Conservation (phyloP, 2,888 invertebrate species). For the Ashinkailepas kermadecensis region DNA sequence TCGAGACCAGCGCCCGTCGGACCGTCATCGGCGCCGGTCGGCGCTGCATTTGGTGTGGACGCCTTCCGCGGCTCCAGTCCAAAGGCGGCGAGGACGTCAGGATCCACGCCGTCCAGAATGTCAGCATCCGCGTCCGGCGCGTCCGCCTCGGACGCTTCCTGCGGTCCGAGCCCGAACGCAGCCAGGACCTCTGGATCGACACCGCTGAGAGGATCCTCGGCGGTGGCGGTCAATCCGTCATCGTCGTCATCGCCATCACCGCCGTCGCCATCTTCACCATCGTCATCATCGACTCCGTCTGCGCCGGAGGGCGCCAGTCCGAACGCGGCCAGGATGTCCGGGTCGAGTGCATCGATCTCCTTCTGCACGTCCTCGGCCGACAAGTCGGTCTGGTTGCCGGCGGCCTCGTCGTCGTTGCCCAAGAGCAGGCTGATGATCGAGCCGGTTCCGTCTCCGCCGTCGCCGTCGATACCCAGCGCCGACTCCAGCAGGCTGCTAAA, state of each 20-base stretch:
- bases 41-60: too few species aligned
- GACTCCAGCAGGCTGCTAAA: slow-evolving; percentile 14
- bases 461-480: background rate
- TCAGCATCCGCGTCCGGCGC: background rate
- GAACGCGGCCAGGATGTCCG: slow-evolving; percentile 6
- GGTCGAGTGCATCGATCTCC: background rate
- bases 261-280: too few species aligned
- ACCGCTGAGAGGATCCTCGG: too few species aligned
- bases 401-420: background rate
- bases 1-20: background rate
- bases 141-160: too few species aligned
- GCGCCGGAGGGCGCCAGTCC: background rate
- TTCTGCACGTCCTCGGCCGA: too few species aligned
- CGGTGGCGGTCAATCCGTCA: too few species aligned
- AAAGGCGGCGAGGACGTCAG: background rate
- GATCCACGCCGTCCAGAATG: background rate
- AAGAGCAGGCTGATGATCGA: background rate
- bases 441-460: background rate
- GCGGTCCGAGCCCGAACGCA: too few species aligned
- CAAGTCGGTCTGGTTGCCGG: background rate
- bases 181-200: too few species aligned
- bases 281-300: too few species aligned
- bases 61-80: too few species aligned
- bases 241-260: too few species aligned
- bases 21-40: background rate